Evolutionary conservation across 92 coral and sea anemone species (phyloP).

Genomic region (Palythoa caribaeorum): DNA sequence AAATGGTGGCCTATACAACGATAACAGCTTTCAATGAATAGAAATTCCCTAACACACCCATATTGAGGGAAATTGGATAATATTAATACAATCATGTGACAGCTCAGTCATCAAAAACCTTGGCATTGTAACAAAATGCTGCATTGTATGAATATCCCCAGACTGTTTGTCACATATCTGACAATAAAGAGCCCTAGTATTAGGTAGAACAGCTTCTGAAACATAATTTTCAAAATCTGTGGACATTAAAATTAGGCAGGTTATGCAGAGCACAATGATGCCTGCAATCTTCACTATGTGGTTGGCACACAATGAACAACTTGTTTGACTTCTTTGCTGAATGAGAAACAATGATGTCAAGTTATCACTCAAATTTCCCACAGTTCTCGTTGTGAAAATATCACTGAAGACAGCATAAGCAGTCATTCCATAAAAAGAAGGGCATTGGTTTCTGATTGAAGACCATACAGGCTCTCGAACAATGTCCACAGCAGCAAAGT

Average conservation of each 20-base stretch:
- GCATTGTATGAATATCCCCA: neutral
- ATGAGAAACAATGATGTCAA: conserved; percentile 53
- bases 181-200: neutral
- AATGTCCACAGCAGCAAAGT: conserved; percentile 12
- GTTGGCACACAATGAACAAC: conserved; percentile 39
- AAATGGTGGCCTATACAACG: neutral
- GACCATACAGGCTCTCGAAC: conserved; percentile 32
- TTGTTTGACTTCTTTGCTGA: conserved; percentile 54
- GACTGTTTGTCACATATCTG: neutral
- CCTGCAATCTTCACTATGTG: conserved; percentile 46
- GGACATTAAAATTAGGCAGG: neutral
- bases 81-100: neutral
- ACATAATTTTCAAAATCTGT: neutral
- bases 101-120: neutral
- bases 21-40: conserved; percentile 3
- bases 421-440: conserved; percentile 27
- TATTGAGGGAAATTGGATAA: neutral
- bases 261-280: conserved; percentile 30
- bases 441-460: conserved; percentile 15
- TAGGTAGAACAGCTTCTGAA: neutral
- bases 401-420: conserved; percentile 26
- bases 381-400: conserved; percentile 23
- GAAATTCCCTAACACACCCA: conserved; percentile 3
- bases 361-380: conserved; percentile 42
- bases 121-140: conserved; percentile 12